Base-by-base conservation (phyloP, 2,113 vertebrate species). In the Rafetus swinhoei region DNA sequence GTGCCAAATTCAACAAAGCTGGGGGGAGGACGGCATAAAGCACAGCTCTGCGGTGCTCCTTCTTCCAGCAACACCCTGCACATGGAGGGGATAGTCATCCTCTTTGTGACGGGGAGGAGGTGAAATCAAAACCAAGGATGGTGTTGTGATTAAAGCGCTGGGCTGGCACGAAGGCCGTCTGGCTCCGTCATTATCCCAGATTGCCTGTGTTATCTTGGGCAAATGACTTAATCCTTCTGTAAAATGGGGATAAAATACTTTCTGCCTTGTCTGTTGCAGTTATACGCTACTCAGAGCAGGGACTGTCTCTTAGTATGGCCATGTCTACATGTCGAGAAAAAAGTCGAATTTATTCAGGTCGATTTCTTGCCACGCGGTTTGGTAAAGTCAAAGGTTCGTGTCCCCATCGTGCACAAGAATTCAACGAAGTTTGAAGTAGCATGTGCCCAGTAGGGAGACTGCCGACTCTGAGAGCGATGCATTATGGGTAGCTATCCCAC, bases 1-100 rank as follows among this genome's bases (percentile, higher is more conserved):
- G 2, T 72, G 57, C 39, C 2, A 57, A 53, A 3, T 32, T 25
- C 57, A 0, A 13, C 7, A 11, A 10, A 45, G 2, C 27, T 4
- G 45, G 53, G 80, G 45, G 25, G 54, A n/a, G 24, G 25, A 29
- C 15, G 1, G 0, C 72, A 12, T 24, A 13, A 10, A 60, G 6
- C 7, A 9, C 45, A 80, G 39, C 25, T 3, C 32, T 72, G 12
- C 22, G 2, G 10, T 86, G 92, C 54, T 9, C 8, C 39, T 27
- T 52, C 15, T 27, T 50, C 21, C 45, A 12, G 84, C 54, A 19
- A 13, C 18, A 21, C 3, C 1, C 6, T 14, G 5, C 80, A 55
- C n/a, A 27, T 22, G 45, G 80, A 19, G 9, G 52, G 55, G 7
- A 7, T 29, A 5, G 14, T 45, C 32, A 22, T 93, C 7, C 59